phyloP scores from a whole-genome alignment of 2,888 invertebrate genomes.

The Agonopterix alstromeriana region DNA sequence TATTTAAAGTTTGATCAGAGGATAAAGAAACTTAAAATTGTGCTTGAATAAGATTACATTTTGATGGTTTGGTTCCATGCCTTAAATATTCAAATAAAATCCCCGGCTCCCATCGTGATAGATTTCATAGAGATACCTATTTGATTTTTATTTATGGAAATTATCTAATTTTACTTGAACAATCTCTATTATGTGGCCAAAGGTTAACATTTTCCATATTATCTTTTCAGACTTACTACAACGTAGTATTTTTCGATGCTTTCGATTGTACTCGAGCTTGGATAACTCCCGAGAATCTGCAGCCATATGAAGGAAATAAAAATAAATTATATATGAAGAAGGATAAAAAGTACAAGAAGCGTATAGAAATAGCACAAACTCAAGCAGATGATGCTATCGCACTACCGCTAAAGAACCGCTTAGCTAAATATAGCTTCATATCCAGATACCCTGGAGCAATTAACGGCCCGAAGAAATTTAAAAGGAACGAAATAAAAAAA shows the following conservation, averaged over 20 bases:
- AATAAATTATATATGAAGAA: constrained; percentile 21
- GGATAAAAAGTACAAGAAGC: constrained; percentile 13
- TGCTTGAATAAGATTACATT: no score
- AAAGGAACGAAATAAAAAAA: constrained; percentile 31
- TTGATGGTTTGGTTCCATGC: no score
- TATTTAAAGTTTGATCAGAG: no score
- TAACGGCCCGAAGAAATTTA: constrained; percentile 43
- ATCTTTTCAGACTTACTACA: constrained; percentile 68
- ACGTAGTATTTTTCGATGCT: constrained; percentile 73
- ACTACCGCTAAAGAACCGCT: constrained; percentile 40
- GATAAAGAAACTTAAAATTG: no score
- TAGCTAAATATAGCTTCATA: constrained; percentile 64
- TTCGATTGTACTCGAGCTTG: constrained; percentile 59
- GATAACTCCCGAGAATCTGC: constrained; percentile 50
- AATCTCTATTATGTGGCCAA: background rate
- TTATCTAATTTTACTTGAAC: background rate
- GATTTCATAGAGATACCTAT: no score
- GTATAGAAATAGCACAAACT: constrained; percentile 43
- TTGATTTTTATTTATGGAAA: background rate
- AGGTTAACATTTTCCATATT: background rate
- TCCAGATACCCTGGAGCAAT: constrained; percentile 56
- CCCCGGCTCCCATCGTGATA: no score
- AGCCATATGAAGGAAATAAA: constrained; percentile 42
- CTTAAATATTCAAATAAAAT: no score
- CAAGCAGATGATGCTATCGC: constrained; percentile 58